These are phyloP conservation scores for Cochlearius cochlearius DNA, from an alignment of 2,113 vertebrate species.

Conservation along the genomic window DNA sequence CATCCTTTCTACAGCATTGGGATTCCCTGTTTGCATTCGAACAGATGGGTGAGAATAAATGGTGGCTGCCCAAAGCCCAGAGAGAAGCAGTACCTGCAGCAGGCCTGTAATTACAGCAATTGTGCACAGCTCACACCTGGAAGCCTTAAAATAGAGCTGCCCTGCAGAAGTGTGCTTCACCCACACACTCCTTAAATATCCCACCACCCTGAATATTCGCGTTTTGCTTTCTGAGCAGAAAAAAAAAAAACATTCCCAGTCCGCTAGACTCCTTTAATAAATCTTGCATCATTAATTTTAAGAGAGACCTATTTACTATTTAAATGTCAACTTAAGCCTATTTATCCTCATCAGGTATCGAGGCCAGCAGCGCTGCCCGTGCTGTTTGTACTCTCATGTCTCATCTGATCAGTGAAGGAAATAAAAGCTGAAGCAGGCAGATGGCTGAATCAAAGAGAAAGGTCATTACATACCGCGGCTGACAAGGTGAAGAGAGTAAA, in stretches of 20 bases:
- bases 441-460: not conserved
- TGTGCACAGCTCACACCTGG: not conserved
- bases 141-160: not conserved
- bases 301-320: not conserved
- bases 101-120: not conserved
- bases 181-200: not conserved
- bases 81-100: not conserved
- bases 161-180: not conserved
- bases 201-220: not conserved
- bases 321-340: not conserved
- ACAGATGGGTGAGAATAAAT: not conserved
- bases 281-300: not conserved
- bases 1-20: not conserved
- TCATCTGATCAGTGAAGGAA: not conserved
- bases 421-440: not conserved
- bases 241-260: not conserved
- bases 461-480: not conserved
- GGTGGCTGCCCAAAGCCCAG: not conserved
- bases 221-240: not conserved
- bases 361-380: not conserved
- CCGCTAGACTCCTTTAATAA: not conserved
- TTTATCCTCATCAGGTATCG: not conserved
- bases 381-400: not conserved
- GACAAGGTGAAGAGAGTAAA: not conserved
- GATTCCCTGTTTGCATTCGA: not conserved